Evolutionary conservation across 2,113 vertebrate species (phyloP).

Genomic region (Aegithalos caudatus): DNA sequence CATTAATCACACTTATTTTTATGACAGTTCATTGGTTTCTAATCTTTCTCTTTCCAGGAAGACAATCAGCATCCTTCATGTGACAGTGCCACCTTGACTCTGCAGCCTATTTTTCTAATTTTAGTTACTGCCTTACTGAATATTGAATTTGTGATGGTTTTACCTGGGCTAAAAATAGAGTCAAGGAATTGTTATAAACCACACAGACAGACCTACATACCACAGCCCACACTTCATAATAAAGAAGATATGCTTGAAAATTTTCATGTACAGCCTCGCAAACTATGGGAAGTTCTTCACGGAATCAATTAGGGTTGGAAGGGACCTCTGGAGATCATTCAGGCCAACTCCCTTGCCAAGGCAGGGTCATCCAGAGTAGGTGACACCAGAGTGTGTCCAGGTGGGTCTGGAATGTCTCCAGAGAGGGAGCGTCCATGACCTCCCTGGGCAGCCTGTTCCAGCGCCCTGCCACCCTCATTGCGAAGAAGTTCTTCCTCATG

Average conservation of each 20-base stretch:
- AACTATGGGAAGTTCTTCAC: background rate
- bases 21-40: background rate
- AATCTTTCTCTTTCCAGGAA: background rate
- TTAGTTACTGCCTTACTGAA: background rate
- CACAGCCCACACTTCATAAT: background rate
- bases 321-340: background rate
- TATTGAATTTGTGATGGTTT: background rate
- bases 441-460: background rate
- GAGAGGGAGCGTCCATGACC: background rate
- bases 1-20: background rate
- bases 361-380: background rate
- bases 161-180: background rate
- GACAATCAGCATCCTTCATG: background rate
- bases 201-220: background rate
- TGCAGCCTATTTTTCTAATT: background rate
- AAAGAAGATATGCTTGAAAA: background rate
- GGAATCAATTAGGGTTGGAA: background rate
- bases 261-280: rapidly evolving
- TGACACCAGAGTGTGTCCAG: background rate
- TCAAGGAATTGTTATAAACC: background rate
- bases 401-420: background rate
- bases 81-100: background rate
- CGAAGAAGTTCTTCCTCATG: background rate
- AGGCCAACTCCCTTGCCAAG: background rate
- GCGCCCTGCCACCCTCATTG: background rate